A percentile compares a stretch with the other conserved stretches of the same genome.
Conservation (phyloP, 2,113 vertebrate genomes). For the Merops nubicus region DNA sequence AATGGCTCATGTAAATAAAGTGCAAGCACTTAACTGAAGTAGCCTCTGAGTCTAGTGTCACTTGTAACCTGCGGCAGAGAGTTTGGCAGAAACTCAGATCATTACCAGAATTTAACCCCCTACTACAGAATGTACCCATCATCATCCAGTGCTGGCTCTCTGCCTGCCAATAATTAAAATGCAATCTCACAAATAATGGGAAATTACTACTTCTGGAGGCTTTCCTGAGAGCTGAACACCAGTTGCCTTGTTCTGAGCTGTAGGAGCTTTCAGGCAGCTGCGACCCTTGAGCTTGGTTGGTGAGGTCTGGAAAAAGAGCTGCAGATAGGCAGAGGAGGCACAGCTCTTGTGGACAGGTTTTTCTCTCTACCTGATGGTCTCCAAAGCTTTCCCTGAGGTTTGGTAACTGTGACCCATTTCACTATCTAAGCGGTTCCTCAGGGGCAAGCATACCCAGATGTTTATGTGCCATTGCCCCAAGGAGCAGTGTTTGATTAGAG, state of each 20-base stretch:
- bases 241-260: not conserved
- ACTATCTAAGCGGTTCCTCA: not conserved
- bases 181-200: conserved; percentile 34
- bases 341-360: not conserved
- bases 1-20: conserved; percentile 15
- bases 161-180: conserved; percentile 41
- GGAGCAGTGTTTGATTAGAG: not conserved
- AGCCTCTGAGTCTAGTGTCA: conserved; percentile 14
- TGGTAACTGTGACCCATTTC: not conserved
- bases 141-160: not conserved
- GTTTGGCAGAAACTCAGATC: conserved; percentile 13
- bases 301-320: not conserved
- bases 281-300: rapidly evolving
- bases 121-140: not conserved
- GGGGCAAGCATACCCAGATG: not conserved
- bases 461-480: not conserved
- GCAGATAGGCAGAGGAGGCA: not conserved
- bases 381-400: not conserved
- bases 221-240: not conserved
- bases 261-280: not conserved
- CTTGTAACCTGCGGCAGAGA: not conserved
- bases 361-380: not conserved
- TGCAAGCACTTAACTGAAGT: not conserved
- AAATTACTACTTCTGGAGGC: conserved; percentile 9
- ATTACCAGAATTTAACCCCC: conserved; percentile 26